These are phyloP conservation scores for Leptopilina syphax DNA, from an alignment of 2,888 invertebrate species.

Conservation along the genomic window DNA sequence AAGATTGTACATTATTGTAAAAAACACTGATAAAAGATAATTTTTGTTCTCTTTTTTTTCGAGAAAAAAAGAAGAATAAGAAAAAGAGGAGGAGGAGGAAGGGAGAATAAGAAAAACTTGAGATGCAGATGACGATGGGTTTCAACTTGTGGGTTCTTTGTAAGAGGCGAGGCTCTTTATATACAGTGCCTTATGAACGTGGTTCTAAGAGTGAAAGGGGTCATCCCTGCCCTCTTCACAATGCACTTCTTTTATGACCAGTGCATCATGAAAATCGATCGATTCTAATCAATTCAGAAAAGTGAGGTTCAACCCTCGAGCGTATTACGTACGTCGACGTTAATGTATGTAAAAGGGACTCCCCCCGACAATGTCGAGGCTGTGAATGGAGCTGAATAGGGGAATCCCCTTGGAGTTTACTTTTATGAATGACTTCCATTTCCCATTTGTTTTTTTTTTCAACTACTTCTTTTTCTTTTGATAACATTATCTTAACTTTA, in stretches of 20 bases:
- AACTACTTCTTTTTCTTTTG: too few species aligned
- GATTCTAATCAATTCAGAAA: constrained; percentile 24
- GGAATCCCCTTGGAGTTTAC: too few species aligned
- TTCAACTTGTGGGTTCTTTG: constrained; percentile 74
- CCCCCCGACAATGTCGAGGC: constrained; percentile 5
- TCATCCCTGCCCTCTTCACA: constrained; percentile 77
- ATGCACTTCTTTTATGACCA: constrained; percentile 73
- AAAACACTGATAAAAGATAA: too few species aligned
- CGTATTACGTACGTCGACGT: not conserved
- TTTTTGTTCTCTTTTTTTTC: too few species aligned
- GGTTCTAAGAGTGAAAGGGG: constrained; percentile 75
- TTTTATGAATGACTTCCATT: too few species aligned
- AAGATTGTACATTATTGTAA: too few species aligned
- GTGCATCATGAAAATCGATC: constrained; percentile 60
- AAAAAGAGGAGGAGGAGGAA: constrained; percentile 55
- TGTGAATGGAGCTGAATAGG: too few species aligned
- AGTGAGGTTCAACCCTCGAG: not conserved
- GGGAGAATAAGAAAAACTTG: constrained; percentile 64
- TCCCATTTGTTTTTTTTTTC: too few species aligned
- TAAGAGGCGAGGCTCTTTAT: constrained; percentile 75
- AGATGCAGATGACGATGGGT: constrained; percentile 74
- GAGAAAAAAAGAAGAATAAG: constrained; percentile 63
- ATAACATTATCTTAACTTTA: too few species aligned
- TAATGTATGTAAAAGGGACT: not conserved
- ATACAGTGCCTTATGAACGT: constrained; percentile 73